Base-by-base conservation (phyloP, 2,113 vertebrate genomes). In the Ailuropoda melanoleuca region DNA sequence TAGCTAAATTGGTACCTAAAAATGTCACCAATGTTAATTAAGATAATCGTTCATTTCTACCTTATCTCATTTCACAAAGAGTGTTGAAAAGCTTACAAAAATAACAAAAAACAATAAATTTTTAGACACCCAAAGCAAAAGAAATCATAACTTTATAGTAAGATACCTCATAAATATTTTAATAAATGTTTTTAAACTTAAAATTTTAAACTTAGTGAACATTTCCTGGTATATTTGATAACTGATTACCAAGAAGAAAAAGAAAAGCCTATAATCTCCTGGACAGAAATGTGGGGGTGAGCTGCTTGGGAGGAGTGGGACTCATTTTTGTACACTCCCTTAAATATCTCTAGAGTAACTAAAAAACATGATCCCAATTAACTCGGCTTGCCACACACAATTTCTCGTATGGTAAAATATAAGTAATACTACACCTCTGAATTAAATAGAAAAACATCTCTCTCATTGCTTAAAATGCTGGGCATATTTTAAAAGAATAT, bases 21-120 rank as follows among this genome's bases (percentile, higher is more conserved):
- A 89, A 94, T 77, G 15, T 29, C 34, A 70, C 3, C 3, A 19
- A 64, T 34, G 7, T 92, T 80, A 72, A 68, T 66, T 72, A 96
- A 95, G 4, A 31, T 90, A 89, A 75, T 77, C 48, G 39, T 77
- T 92, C 43, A 95, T 75, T 97, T 95, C 82, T 85, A 83, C 48
- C 12, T 86, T 68, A 77, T 50, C 34, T 92, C 83, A 9, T 92
- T 91, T 93, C 58, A 50, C 12, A 62, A 86, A 93, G 6, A 12
- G 2, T 90, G 14, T 50, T 86, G 10, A 78, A 88, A 24, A 87
- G n/a, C 4, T 95, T 78, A 74, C 60, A 77, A 50, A 95, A 96
- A 85, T 95, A 58, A 93, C 11, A 89, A 77, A 77, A 96, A 81
- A n/a, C 11, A 81, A 78, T 77, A 58, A 86, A 72, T 72, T 72